These are phyloP conservation scores for rat (Rattus norvegicus) DNA, from an alignment of 2,113 vertebrate genomes.

Conservation along the genomic window GRCr8 NC_086024.1:15592001-15592500, in stretches of 20 bases:
- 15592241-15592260: neutral
- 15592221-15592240: neutral
- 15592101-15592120: neutral
- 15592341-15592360: neutral
- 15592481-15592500: neutral
- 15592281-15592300: neutral
- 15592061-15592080: neutral
- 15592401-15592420: slow-evolving; percentile 65
- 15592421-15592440: slow-evolving; percentile 70
- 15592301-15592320: neutral
- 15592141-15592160: no score
- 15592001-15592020: no score
- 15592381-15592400: slow-evolving; percentile 57
- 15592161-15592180: neutral
- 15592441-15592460: neutral
- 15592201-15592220: neutral
- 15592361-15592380: slow-evolving; percentile 66
- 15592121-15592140: neutral
- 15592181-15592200: neutral
- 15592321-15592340: no score
- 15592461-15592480: slow-evolving; percentile 44
- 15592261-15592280: neutral
- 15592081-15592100: neutral
- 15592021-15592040: neutral
- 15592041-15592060: neutral